phyloP scores from a whole-genome alignment of 1,140 invertebrate genomes.

The Centruroides vittatus region DNA sequence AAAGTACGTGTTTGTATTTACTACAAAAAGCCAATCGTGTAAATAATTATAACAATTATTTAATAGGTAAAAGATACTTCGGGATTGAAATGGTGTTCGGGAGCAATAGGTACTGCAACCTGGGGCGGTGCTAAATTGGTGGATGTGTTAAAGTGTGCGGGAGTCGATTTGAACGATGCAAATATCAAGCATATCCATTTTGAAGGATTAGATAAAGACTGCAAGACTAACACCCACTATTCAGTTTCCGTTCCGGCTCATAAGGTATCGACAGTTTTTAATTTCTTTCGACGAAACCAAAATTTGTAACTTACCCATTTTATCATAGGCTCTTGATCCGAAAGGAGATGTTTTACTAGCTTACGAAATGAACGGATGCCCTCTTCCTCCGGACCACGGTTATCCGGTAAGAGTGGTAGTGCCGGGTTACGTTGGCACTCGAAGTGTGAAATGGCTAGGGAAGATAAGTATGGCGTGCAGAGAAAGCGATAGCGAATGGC shows the following conservation, averaged over 20 bases:
- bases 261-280: slow-evolving; percentile 29
- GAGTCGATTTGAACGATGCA: slow-evolving; percentile 43
- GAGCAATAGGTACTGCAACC: slow-evolving; percentile 83
- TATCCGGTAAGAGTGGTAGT: slow-evolving; percentile 77
- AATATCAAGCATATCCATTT: slow-evolving; percentile 65
- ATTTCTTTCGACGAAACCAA: too few relatives aligned
- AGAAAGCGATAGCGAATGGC: slow-evolving; percentile 89
- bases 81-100: slow-evolving; percentile 77
- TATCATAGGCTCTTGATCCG: slow-evolving; percentile 48
- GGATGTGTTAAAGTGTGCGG: slow-evolving; percentile 53
- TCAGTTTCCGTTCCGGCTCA: slow-evolving; percentile 84
- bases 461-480: slow-evolving; percentile 60
- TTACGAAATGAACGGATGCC: slow-evolving; percentile 90
- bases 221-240: slow-evolving; percentile 56
- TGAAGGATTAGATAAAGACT: slow-evolving; percentile 76
- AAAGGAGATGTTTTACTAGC: slow-evolving; percentile 72
- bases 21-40: background rate
- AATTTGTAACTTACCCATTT: background rate
- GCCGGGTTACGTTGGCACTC: slow-evolving; percentile 55
- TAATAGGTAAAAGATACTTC: slow-evolving; percentile 54
- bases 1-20: slow-evolving; percentile 23
- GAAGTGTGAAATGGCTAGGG: slow-evolving; percentile 45
- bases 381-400: slow-evolving; percentile 79
- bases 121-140: slow-evolving; percentile 71
- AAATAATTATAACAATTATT: background rate